These are phyloP conservation scores for Montipora foliosa DNA, from an alignment of 64 coral and sea anemone species.

Conservation along the genomic window DNA sequence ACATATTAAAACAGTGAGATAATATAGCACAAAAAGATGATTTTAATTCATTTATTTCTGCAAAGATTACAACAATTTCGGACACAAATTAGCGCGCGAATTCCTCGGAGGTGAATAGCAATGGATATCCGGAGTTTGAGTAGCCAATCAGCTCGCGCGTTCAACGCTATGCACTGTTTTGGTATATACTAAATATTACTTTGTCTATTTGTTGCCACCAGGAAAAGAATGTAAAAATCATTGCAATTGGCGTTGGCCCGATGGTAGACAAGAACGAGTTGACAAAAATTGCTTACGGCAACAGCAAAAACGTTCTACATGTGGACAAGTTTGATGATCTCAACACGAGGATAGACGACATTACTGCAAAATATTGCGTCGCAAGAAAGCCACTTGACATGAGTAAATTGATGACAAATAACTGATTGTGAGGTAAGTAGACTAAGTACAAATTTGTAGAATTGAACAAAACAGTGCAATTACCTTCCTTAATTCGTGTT, in stretches of 20 bases:
- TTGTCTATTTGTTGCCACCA: not conserved
- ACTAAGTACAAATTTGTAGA: no score
- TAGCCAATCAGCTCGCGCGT: no score
- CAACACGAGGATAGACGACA: not conserved
- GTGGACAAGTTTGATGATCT: constrained; percentile 19
- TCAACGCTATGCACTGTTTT: no score
- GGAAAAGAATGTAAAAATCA: not conserved
- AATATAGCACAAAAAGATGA: no score
- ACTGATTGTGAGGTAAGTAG: not conserved
- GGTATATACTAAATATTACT: not conserved
- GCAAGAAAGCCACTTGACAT: not conserved
- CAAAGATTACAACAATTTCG: no score
- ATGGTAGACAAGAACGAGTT: constrained; percentile 12
- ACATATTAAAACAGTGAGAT: no score
- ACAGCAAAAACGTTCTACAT: not conserved
- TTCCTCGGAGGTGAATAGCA: no score
- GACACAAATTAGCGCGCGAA: no score
- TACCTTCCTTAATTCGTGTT: no score
- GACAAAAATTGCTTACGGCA: constrained; percentile 10
- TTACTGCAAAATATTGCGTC: not conserved
- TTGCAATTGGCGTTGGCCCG: constrained; percentile 37
- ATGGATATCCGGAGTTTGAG: no score
- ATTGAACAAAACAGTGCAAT: no score
- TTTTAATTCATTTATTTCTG: no score
- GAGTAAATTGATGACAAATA: not conserved